Evolutionary conservation across 2,888 invertebrate genomes (phyloP).

Genomic region (Cynaeus angustus): DNA sequence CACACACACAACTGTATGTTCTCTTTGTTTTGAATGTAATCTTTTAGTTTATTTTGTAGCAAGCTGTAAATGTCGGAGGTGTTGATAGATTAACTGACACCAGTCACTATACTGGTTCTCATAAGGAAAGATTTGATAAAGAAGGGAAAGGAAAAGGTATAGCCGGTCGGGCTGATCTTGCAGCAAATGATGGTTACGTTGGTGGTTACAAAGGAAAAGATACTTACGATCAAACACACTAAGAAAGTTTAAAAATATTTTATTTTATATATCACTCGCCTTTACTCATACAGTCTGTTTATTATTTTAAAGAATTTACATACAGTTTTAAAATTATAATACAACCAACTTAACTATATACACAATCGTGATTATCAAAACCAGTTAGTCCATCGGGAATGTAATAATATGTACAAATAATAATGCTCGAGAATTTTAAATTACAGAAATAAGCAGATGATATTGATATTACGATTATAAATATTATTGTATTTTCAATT

Average conservation of each 20-base stretch:
- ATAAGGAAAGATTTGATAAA: constrained; percentile 88
- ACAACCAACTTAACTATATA: constrained; percentile 45
- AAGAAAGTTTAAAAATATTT: constrained; percentile 49
- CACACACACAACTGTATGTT: constrained; percentile 41
- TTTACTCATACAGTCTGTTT: constrained; percentile 51
- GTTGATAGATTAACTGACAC: constrained; percentile 88
- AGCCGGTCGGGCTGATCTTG: constrained; percentile 85
- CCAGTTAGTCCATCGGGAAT: constrained; percentile 48
- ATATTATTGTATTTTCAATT: constrained; percentile 44
- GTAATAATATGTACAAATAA: constrained; percentile 33
- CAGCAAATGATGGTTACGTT: constrained; percentile 86
- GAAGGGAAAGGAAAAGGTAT: constrained; percentile 88
- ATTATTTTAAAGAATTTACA: constrained; percentile 40
- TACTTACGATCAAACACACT: constrained; percentile 30
- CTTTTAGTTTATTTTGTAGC: constrained; percentile 30
- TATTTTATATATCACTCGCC: constrained; percentile 50
- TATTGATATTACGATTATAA: constrained; percentile 41
- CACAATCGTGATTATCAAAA: constrained; percentile 39
- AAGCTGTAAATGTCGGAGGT: constrained; percentile 73
- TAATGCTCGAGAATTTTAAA: constrained; percentile 27
- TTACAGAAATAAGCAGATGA: constrained; percentile 45
- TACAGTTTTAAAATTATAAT: constrained; percentile 45
- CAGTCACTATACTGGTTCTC: constrained; percentile 89
- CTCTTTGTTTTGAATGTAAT: background rate
- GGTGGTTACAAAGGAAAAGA: constrained; percentile 62